phyloP scores from a whole-genome alignment of 2,113 vertebrate species.

The Macroglossus sobrinus region DNA sequence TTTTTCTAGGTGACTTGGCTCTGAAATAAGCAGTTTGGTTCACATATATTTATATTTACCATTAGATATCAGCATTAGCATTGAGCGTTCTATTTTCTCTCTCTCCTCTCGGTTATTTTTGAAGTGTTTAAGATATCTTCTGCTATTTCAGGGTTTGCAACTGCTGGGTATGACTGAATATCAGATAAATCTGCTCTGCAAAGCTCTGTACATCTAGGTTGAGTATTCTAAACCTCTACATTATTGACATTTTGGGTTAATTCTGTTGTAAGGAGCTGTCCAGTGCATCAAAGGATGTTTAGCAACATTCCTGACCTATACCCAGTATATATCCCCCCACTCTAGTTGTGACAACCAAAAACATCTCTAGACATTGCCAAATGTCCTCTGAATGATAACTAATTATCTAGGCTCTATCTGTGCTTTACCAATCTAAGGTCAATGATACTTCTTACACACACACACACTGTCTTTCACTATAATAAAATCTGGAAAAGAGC shows the following conservation, averaged over 20 bases:
- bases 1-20: not conserved
- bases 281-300: not conserved
- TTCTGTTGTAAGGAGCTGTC: not conserved
- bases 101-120: constrained; percentile 4
- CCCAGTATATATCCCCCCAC: not conserved
- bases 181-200: not conserved
- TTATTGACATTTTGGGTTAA: not conserved
- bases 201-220: not conserved
- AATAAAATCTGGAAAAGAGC: not conserved
- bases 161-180: not conserved
- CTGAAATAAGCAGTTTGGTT: not conserved
- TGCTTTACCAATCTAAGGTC: not conserved
- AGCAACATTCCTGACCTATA: not conserved
- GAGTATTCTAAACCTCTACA: not conserved
- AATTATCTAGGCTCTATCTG: not conserved
- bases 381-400: not conserved
- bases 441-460: not conserved
- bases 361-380: not conserved
- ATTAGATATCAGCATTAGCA: not conserved
- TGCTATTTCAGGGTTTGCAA: constrained; percentile 14
- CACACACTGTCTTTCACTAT: not conserved
- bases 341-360: not conserved
- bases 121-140: not conserved
- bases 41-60: not conserved
- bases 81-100: not conserved